phyloP scores from a whole-genome alignment of 2,797 vertebrate species.

The Scarus forsteni region DNA sequence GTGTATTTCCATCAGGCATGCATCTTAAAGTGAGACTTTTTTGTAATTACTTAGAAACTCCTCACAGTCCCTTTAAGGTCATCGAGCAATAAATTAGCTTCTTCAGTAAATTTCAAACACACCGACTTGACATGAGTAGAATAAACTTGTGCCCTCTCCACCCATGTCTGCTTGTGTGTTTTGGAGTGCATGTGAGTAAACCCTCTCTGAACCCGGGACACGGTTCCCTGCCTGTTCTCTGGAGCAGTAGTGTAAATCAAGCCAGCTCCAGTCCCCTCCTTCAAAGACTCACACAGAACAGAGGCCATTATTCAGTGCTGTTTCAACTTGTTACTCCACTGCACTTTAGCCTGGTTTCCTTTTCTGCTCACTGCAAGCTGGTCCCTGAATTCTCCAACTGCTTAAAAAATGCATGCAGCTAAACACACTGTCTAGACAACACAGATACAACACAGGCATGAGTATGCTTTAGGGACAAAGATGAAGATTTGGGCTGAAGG shows the following conservation, averaged over 20 bases:
- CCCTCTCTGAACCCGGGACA: slow-evolving; percentile 55
- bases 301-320: slow-evolving; percentile 49
- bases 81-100: no score
- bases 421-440: slow-evolving; percentile 46
- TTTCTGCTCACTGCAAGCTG: slow-evolving; percentile 19
- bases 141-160: no score
- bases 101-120: no score
- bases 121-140: no score
- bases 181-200: slow-evolving; percentile 20
- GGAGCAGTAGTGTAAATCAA: slow-evolving; percentile 67
- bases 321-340: slow-evolving; percentile 59
- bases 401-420: slow-evolving; percentile 62
- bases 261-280: slow-evolving; percentile 50
- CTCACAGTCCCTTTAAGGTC: no score
- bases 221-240: slow-evolving; percentile 60
- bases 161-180: slow-evolving; percentile 1
- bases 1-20: no score
- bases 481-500: slow-evolving; percentile 12
- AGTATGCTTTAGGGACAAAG: slow-evolving; percentile 14
- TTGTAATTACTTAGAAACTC: no score
- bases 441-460: slow-evolving; percentile 29
- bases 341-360: slow-evolving; percentile 55
- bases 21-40: no score
- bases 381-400: slow-evolving; percentile 33
- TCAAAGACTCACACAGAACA: slow-evolving; percentile 52